Base-by-base conservation (phyloP, 2,797 vertebrate genomes). In the Pangasius mekongensis region DNA sequence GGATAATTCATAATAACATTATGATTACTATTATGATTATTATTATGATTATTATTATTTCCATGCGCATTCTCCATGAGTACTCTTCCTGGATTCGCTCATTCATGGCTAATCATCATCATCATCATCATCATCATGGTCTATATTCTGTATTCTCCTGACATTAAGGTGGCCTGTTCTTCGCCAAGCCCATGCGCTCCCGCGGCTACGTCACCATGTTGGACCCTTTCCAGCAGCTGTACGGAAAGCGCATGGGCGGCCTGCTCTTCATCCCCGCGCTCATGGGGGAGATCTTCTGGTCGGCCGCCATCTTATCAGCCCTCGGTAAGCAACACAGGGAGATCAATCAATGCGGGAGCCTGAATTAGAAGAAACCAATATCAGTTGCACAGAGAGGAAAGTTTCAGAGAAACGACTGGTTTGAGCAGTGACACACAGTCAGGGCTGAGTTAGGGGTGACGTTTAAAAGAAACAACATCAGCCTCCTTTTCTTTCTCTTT, bases 261-360 rank as follows among this genome's bases (percentile, higher is more conserved):
- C 96, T 99, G 80, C 95, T 99, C 13, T 99, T 99, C 93, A 98
- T 99, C 94, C 98, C 98, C 30, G 98, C 98, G 0, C 95, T 99
- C 82, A 98, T 99, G 98, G 98, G 98, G 36, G 98, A 99, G 93
- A 99, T 99, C 94, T 99, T 99, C 95, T 99, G 98, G 98, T 99
- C 98, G 0, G 98, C 98, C 39, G 98, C 98, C 91, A 98, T 99
- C 90, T 97, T 99, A 87, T 98, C 98, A 18, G 98, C 98, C 78
- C 96, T 99, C 85, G 98, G 98, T 99, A 94, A 96, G 96, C 52
- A 76, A 47, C 33, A 30, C 30, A 52, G 22, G 76, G 77, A 58
- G 85, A 36, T 62, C 76, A 87, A 87, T 87, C 86, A 87, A 69
- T 67, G 24, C 24, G 2, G 13, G 67, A 49, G 66, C 64, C 49